Percentiles rank a stretch among this genome's conserved stretches.
Conservation (phyloP, 2,113 vertebrate species). For the Psilopogon haemacephalus region DNA sequence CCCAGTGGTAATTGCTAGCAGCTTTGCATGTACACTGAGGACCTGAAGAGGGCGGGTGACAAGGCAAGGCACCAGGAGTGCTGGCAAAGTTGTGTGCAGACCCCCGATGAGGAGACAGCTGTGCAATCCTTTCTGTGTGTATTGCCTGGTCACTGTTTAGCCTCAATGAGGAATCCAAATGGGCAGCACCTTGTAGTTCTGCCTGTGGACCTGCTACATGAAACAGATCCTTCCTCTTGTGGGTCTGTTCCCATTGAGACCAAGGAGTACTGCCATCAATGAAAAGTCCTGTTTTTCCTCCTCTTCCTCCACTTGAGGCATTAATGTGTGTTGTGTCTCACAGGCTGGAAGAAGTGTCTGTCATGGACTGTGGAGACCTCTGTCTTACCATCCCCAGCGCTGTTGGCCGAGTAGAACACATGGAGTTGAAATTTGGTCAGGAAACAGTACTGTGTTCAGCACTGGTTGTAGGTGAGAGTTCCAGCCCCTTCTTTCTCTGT, state of each 20-base stretch:
- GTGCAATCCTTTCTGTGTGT: background rate
- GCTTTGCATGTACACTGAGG: background rate
- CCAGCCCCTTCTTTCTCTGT: background rate
- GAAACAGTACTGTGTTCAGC: conserved; percentile 84
- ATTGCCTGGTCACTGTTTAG: background rate
- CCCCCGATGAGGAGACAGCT: background rate
- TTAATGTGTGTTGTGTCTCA: conserved; percentile 54
- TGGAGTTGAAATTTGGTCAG: conserved; percentile 85
- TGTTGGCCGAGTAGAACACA: conserved; percentile 71
- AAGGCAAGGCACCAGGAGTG: background rate
- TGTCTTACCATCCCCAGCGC: conserved; percentile 11
- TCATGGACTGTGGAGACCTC: conserved; percentile 48
- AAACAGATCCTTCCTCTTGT: background rate
- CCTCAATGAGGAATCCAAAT: background rate
- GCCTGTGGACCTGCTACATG: background rate
- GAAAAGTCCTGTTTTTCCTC: background rate
- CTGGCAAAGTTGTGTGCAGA: background rate
- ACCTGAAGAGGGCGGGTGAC: background rate
- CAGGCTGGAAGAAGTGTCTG: conserved; percentile 69
- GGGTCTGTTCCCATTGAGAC: background rate
- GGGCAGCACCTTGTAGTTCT: background rate
- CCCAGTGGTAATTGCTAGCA: background rate
- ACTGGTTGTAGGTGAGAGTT: conserved; percentile 83
- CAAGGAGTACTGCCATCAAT: background rate
- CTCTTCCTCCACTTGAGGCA: background rate